Evolutionary conservation across 2,797 vertebrate species (phyloP), one percentile per base, ranked within the genome.

Genomic region (Danio albolineatus): DNA sequence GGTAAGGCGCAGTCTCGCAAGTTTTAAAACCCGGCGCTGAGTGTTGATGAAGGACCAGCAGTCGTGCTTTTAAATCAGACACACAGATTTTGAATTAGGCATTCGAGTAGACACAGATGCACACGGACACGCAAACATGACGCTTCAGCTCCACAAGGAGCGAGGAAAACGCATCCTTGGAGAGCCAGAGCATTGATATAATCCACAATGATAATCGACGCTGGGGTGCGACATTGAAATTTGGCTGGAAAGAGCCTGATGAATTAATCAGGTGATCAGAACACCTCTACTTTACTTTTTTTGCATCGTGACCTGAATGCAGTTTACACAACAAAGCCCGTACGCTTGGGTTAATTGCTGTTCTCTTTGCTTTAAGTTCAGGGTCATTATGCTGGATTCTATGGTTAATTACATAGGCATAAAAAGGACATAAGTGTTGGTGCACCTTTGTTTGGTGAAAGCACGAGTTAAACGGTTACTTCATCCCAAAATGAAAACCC

Each of bases 1-100:
- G 91, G 90, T 89, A 85, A 92, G 91, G 48, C 59, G 91, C 91
- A 91, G 91, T 92, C 79, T 86, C 90, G 87, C 91, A 92, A 93
- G 92, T 94, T 93, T 90, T 86, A 28, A 90, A 91, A 86, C 87
- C 85, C 87, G 89, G 89, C 61, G 65, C 66, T 86, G 84, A 85
- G 86, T 86, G 86, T 86, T 84, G 85, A 86, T 87, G 89, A 86
- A 82, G 87, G 80, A 87, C 90, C 91, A 86, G 91, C 90, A 90
- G 88, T 90, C 91, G 90, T 91, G 78, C 69, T 85, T 86, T 90
- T 88, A 87, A 89, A 81, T 90, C 78, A 85, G 91, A 91, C 85
- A 83, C 87, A 88, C 67, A 81, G 83, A 69, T 83, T 87, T 87
- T 82, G 73, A 85, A 88, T 83, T 84, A 87, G 76, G 71, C 66